Evolutionary conservation across 2,113 vertebrate species (phyloP).

Genomic region (Chamaea fasciata): DNA sequence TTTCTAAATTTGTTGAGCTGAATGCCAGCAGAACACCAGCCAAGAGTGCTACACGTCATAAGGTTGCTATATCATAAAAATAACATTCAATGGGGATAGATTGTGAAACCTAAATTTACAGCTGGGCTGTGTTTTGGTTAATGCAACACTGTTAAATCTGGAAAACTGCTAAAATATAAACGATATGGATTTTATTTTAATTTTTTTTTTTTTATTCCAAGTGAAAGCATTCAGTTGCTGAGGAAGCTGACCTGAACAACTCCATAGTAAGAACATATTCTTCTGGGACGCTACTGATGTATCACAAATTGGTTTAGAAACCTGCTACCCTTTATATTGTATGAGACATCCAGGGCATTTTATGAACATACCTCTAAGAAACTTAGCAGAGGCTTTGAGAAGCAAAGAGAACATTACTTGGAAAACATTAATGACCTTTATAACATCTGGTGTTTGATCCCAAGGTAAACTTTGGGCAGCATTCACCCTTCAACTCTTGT

Average conservation of each 20-base stretch:
- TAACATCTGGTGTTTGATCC: conserved; percentile 35
- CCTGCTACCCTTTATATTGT: neutral
- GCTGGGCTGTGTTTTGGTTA: neutral
- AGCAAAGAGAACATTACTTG: conserved; percentile 37
- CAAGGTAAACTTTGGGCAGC: conserved; percentile 12
- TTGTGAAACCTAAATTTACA: neutral
- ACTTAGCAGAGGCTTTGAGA: conserved; percentile 38
- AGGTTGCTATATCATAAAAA: neutral
- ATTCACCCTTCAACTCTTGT: neutral
- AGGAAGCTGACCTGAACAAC: neutral
- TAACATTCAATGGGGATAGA: neutral
- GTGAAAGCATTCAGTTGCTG: neutral
- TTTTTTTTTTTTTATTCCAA: neutral
- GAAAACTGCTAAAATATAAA: neutral
- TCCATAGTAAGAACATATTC: neutral
- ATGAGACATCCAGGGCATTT: neutral
- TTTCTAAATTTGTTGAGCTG: neutral
- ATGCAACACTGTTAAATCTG: neutral
- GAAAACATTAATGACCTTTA: conserved; percentile 58
- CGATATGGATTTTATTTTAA: neutral
- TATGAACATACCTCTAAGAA: conserved; percentile 9
- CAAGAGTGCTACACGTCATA: neutral
- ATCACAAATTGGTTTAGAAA: conserved; percentile 20
- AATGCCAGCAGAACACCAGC: neutral
- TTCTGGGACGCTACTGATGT: conserved; percentile 3